Percentiles rank a stretch among this genome's conserved stretches.
phyloP scores from a whole-genome alignment of 2,113 vertebrate species.

The Muntiacus reevesi region DNA sequence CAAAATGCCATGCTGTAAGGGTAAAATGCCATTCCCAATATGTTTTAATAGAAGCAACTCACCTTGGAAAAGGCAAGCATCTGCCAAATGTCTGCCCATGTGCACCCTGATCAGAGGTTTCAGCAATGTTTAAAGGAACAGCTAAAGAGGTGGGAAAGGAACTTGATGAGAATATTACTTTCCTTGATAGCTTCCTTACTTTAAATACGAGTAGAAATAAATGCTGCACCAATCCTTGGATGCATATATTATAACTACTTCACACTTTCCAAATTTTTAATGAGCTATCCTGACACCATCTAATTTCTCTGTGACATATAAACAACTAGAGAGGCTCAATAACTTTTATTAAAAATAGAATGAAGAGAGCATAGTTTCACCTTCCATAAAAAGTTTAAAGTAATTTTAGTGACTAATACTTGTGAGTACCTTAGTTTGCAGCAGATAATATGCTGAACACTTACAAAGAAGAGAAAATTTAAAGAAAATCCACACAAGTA shows the following conservation, averaged over 20 bases:
- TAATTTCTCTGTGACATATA: neutral
- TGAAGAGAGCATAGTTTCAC: neutral
- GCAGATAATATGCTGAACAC: neutral
- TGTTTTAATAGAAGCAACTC: slow-evolving; percentile 67
- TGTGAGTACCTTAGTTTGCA: neutral
- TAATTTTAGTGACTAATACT: neutral
- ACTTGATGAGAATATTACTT: neutral
- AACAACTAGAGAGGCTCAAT: neutral
- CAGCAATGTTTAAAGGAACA: slow-evolving; percentile 47
- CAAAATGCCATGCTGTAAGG: neutral
- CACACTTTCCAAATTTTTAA: neutral
- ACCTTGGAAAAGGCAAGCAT: slow-evolving; percentile 68
- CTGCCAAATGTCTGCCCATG: slow-evolving; percentile 54
- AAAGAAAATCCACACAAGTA: fast-evolving
- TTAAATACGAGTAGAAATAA: neutral
- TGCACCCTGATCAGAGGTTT: slow-evolving; percentile 37
- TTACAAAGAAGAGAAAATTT: neutral
- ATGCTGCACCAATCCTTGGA: neutral
- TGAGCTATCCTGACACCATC: neutral
- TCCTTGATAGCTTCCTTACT: neutral
- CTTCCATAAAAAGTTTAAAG: neutral
- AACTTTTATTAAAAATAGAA: neutral
- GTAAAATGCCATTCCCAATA: slow-evolving; percentile 59
- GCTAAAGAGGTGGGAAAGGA: slow-evolving; percentile 48
- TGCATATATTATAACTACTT: neutral